Percentiles rank a stretch among this genome's conserved stretches.
Conservation (phyloP, 1,140 invertebrate species). For the Tetragnatha versicolor region DNA sequence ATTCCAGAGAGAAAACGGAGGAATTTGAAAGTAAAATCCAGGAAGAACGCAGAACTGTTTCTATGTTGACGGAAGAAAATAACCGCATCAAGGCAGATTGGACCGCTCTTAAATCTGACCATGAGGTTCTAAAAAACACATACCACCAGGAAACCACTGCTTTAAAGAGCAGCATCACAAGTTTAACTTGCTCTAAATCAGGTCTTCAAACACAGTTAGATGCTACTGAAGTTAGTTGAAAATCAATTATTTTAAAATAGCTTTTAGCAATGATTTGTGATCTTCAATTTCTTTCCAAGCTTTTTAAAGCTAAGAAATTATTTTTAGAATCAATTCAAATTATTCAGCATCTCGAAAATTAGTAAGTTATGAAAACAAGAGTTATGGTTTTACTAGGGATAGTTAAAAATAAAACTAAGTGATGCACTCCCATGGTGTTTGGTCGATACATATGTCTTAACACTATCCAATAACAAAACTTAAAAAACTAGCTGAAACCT, state of each 20-base stretch:
- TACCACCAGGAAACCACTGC: slow-evolving; percentile 9
- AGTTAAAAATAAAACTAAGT: no score
- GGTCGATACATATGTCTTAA: no score
- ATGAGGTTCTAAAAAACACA: slow-evolving; percentile 9
- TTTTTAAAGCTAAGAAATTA: no score
- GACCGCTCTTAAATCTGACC: not conserved
- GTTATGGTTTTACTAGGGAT: no score
- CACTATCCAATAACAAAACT: no score
- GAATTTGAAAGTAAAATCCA: slow-evolving; percentile 61
- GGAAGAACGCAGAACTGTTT: slow-evolving; percentile 6
- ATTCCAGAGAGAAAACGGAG: slow-evolving; percentile 56
- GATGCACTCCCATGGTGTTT: no score
- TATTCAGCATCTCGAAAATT: no score
- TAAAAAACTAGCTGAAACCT: no score
- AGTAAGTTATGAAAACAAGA: no score
- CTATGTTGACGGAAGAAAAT: slow-evolving; percentile 3
- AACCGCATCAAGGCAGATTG: not conserved
- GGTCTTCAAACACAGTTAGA: slow-evolving; percentile 32
- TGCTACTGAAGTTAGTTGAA: slow-evolving; percentile 34
- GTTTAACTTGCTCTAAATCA: slow-evolving; percentile 13
- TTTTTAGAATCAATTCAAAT: no score
- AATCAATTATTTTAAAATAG: not conserved
- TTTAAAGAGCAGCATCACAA: slow-evolving; percentile 24
- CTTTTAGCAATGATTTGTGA: not conserved
- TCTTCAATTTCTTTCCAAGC: no score